Base-by-base conservation (phyloP, 2,888 invertebrate genomes). In the Acanthacorydalis orientalis region DNA sequence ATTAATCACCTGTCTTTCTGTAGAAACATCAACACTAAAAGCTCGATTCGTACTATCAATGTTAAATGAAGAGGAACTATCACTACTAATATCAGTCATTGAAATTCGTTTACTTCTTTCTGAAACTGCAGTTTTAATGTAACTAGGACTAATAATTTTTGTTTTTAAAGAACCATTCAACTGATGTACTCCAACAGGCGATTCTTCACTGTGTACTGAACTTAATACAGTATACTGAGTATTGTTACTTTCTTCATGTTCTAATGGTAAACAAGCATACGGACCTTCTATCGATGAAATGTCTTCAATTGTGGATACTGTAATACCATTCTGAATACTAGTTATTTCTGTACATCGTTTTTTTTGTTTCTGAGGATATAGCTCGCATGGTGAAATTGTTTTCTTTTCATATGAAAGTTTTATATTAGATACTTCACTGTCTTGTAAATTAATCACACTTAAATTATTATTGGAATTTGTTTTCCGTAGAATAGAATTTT, bases 81-180 rank as follows among this genome's bases (percentile, higher is more conserved):
- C 54, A 55, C 4, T 53, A 51, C 31, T 7, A 45, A 40, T 31
- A 46, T 51, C 31, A 47, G 47, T 0, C 53, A 48, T 52, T 1
- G 54, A 51, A 52, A 55, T 58, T 48, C 65, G 57, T 55, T 64
- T 64, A 39, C 57, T 61, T 48, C 70, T 59, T 4, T 63, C 55
- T 32, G 63, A 64, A 0, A 64, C 51, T 1, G 70, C 69, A 7
- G 70, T 69, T 53, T 64, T 65, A 56, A 70, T 63, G 50, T 65
- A 69, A 11, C 61, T 59, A 0, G 69, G 61, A 7, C 64, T 60
- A 2, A 58, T 57, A 15, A 63, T 50, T 50, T 54, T 58, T 1
- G 54, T 50, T 6, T 51, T 52, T 37, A 57, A 61, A 3, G 58
- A 49, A 43, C 56, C 56, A 2, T 53, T 52, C 4, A 51, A 48